Conservation (phyloP, 2,113 vertebrate species). For the Corydoras sp. region DNA sequence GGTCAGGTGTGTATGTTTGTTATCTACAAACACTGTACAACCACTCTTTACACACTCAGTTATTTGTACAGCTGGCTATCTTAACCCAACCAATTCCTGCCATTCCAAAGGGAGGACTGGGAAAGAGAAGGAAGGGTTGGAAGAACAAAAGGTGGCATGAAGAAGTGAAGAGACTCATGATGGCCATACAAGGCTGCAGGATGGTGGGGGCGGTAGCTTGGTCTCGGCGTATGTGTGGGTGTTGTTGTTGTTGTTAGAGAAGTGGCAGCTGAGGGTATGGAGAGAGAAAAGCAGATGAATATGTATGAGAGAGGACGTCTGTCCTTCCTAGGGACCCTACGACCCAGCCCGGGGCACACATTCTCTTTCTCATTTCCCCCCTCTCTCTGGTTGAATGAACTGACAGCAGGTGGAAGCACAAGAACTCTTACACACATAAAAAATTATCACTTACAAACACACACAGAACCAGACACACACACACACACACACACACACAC, state of each 20-base stretch:
- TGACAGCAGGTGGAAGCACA: conserved; percentile 39
- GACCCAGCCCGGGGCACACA: conserved; percentile 34
- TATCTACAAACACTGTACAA: neutral
- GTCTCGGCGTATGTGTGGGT: conserved; percentile 10
- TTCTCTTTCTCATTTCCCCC: conserved; percentile 18
- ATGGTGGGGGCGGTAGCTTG: conserved; percentile 17
- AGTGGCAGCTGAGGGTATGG: conserved; percentile 38
- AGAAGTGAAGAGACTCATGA: conserved; percentile 31
- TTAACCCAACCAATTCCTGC: conserved; percentile 11
- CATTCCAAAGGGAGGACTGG: conserved; percentile 11
- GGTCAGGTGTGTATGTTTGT: conserved; percentile 41
- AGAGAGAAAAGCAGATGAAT: conserved; percentile 38
- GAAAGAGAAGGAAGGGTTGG: too few relatives aligned
- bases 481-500: conserved; percentile 7
- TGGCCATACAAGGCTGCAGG: conserved; percentile 28
- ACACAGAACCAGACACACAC: too few relatives aligned
- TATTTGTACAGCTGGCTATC: conserved; percentile 32
- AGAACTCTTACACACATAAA: conserved; percentile 24
- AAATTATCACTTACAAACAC: neutral
- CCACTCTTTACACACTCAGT: neutral
- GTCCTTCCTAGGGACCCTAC: conserved; percentile 38
- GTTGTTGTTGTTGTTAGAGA: conserved; percentile 34
- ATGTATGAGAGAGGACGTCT: conserved; percentile 44
- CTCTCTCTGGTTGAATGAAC: conserved; percentile 24
- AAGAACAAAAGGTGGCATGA: conserved; percentile 38